Percentiles rank a stretch among this genome's conserved stretches.
Conservation (phyloP, 2,797 vertebrate genomes). For the Cetoscarus ocellatus region DNA sequence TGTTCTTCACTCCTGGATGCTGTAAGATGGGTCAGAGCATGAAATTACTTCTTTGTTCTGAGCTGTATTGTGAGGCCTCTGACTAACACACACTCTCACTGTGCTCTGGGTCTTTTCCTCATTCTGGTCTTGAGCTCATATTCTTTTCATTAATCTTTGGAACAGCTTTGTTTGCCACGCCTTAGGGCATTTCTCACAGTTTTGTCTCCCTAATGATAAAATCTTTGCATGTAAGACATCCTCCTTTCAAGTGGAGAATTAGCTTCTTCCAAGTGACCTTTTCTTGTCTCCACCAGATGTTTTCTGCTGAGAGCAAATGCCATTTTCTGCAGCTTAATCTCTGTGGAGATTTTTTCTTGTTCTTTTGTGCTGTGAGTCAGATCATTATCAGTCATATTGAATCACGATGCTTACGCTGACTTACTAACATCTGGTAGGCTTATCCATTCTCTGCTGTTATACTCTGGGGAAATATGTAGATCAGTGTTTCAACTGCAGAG, state of each 20-base stretch:
- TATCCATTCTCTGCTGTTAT: constrained; percentile 4
- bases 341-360: constrained; percentile 41
- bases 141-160: constrained; percentile 38
- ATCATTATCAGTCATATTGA: constrained; percentile 37
- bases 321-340: constrained; percentile 32
- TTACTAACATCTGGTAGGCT: constrained; percentile 20
- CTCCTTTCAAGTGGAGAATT: constrained; percentile 37
- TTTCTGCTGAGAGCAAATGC: constrained; percentile 42
- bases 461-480: not conserved
- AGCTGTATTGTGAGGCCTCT: constrained; percentile 18
- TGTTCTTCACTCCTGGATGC: constrained; percentile 20
- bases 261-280: constrained; percentile 53
- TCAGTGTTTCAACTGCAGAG: not conserved
- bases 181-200: constrained; percentile 17
- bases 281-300: constrained; percentile 45
- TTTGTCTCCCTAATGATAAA: constrained; percentile 38
- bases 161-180: constrained; percentile 24
- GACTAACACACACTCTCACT: not conserved
- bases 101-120: constrained; percentile 8
- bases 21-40: constrained; percentile 16
- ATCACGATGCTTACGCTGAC: constrained; percentile 3
- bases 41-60: constrained; percentile 13
- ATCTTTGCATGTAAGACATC: constrained; percentile 37
- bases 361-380: constrained; percentile 28
- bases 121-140: constrained; percentile 12